These are phyloP conservation scores for Pterocles burchelli DNA, from an alignment of 2,113 vertebrate genomes.

Conservation along the genomic window DNA sequence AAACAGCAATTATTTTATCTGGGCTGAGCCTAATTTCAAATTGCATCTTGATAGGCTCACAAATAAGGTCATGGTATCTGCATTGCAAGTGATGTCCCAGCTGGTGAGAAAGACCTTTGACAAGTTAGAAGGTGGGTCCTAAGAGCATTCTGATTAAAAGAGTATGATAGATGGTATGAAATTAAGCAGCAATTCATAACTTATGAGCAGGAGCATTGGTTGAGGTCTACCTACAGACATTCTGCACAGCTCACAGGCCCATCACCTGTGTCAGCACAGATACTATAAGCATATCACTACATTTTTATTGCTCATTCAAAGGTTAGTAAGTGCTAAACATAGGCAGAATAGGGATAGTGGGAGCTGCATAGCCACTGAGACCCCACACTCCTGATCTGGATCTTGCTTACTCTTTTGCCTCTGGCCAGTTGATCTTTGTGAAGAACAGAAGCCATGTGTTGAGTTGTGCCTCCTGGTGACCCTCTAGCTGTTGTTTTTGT, in stretches of 20 bases:
- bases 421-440: neutral
- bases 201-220: neutral
- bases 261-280: neutral
- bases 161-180: neutral
- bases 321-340: neutral
- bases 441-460: neutral
- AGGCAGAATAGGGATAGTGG: accelerated
- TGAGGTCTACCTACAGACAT: neutral
- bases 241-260: neutral
- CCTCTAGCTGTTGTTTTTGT: neutral
- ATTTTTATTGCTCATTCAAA: neutral
- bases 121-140: neutral
- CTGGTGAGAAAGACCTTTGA: neutral
- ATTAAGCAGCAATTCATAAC: neutral
- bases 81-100: neutral
- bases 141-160: neutral
- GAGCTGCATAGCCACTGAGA: neutral
- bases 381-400: neutral
- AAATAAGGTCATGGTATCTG: neutral
- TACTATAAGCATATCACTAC: neutral
- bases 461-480: neutral
- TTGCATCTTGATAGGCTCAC: neutral
- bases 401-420: neutral
- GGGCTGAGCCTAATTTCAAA: neutral
- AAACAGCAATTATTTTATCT: neutral